Base-by-base conservation (phyloP, 2,888 invertebrate species). In the Eretmocerus hayati region DNA sequence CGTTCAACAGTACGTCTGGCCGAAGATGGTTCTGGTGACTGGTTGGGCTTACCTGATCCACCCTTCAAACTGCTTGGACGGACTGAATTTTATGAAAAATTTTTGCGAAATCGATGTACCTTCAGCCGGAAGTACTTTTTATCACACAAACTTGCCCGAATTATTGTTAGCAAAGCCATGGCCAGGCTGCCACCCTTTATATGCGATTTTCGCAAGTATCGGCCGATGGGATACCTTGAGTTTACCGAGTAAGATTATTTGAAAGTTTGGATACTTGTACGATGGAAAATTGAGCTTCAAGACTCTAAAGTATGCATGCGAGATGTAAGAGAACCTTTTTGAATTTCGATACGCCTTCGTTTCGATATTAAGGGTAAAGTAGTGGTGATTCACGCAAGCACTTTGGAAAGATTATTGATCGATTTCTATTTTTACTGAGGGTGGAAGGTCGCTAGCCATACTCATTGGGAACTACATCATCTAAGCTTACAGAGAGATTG, bases 31-130 rank as follows among this genome's bases (percentile, higher is more conserved):
- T 77, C 80, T 32, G 75, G 77, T 5, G 71, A 77, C 3, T 72
- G 76, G 47, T 66, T 70, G 16, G 72, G 15, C n/a, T 5, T 74
- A 53, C 63, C 62, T 50, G 75, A 81, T 61, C 69, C 73, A 20
- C 69, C 77, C 50, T 81, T 82, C 60, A 81, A 81, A 63, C 77
- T 75, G 56, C 74, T 77, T 0, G 87, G 86, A 1, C 72, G 77
- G 53, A 84, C 86, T 0, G 62, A 73, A n/a, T 74, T 78, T 56
- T 82, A 81, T 59, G 62, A 71, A 0, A 75, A 72, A 53, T 85
- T 79, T 73, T 48, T 83, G 9, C 74, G 69, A 53, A 79, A 74
- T 61, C 76, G 80, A 33, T 75, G 76, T 35, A 75, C 74, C 57
- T 62, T 87, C 0, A 69, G 75, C 58, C 74, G 73, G 30, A 77